These are phyloP conservation scores for Cryptoblepharus egeriae DNA, from an alignment of 2,797 vertebrate genomes.

Conservation along the genomic window DNA sequence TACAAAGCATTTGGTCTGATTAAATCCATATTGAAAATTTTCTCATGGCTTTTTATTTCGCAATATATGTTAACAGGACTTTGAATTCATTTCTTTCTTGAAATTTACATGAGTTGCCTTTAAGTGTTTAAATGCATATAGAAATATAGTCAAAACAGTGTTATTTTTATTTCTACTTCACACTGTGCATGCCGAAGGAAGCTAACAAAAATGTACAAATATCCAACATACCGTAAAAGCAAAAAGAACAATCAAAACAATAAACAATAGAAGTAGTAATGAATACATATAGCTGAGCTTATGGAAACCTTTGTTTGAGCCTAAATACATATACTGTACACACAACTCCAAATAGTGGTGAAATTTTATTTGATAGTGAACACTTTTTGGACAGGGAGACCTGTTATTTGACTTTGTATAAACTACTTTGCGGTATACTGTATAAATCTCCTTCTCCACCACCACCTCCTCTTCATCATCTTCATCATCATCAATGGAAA, in stretches of 20 bases:
- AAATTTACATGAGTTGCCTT: neutral
- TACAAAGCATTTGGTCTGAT: neutral
- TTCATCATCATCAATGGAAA: no score
- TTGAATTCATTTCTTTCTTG: neutral
- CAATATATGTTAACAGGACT: neutral
- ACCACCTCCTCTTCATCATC: no score
- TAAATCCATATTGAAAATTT: neutral
- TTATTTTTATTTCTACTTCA: neutral
- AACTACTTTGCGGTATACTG: no score
- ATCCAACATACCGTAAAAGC: neutral
- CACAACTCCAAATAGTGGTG: neutral
- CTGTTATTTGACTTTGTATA: no score
- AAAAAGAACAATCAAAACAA: neutral
- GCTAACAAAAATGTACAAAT: no score
- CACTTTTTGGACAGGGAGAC: no score
- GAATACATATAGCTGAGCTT: neutral
- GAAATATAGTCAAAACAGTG: neutral
- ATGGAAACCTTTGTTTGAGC: neutral
- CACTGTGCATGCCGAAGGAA: neutral
- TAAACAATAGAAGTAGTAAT: neutral
- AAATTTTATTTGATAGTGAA: no score
- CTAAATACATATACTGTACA: neutral
- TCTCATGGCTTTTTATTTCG: neutral
- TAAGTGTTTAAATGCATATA: neutral
- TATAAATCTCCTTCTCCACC: no score